phyloP scores from a whole-genome alignment of 1,140 invertebrate genomes.

The Zaprionus inermis region DNA sequence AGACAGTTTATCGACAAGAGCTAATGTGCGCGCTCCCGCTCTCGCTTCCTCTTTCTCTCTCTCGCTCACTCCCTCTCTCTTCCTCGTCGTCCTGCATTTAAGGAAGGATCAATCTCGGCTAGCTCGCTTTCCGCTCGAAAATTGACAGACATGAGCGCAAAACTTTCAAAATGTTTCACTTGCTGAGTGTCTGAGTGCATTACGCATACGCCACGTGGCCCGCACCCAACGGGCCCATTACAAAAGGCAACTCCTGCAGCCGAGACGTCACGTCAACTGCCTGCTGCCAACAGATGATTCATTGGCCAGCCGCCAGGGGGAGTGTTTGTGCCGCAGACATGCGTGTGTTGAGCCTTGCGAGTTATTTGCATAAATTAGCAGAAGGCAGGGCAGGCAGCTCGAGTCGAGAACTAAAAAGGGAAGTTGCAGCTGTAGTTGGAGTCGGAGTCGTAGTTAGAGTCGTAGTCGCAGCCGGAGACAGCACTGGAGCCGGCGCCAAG shows the following conservation, averaged over 20 bases:
- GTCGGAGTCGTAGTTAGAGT: background rate
- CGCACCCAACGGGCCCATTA: constrained; percentile 63
- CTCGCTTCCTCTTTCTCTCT: constrained; percentile 12
- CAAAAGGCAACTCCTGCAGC: constrained; percentile 34
- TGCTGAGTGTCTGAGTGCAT: constrained; percentile 51
- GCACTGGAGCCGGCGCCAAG: constrained; percentile 21
- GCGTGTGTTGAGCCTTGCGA: constrained; percentile 37
- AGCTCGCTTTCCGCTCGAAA: constrained; percentile 7
- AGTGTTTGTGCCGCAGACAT: constrained; percentile 34
- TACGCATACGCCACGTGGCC: constrained; percentile 50
- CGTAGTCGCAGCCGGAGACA: background rate
- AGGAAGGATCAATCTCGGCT: no score
- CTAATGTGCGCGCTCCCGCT: constrained; percentile 8
- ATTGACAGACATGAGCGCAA: constrained; percentile 59
- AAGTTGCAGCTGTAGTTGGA: background rate
- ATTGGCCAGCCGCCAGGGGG: constrained; percentile 46
- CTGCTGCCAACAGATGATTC: constrained; percentile 72
- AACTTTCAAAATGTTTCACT: constrained; percentile 42
- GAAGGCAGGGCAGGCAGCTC: background rate
- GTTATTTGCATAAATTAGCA: constrained; percentile 75
- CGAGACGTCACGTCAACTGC: constrained; percentile 50
- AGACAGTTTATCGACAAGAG: constrained; percentile 37
- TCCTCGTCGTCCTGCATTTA: no score
- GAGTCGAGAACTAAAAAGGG: background rate
- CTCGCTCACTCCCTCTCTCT: background rate